Conservation (phyloP, 1,140 invertebrate genomes). For the Bombyx mandarina region DNA sequence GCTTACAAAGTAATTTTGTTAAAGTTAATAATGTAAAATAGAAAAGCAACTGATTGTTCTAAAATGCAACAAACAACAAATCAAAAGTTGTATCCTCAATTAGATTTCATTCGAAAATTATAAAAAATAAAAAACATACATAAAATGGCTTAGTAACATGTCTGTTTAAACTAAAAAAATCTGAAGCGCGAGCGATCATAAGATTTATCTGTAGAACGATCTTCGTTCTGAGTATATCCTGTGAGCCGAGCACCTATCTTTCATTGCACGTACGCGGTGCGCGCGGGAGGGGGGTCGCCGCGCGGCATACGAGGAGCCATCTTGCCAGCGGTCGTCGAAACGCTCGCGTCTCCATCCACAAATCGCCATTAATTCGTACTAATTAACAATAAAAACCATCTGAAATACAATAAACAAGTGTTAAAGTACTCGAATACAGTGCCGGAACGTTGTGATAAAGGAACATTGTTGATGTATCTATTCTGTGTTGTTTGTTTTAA, state of each 20-base stretch:
- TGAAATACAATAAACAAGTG: conserved; percentile 42
- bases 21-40: no score
- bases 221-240: conserved; percentile 27
- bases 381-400: conserved; percentile 54
- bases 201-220: conserved; percentile 39
- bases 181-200: no score
- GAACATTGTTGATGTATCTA: conserved; percentile 41
- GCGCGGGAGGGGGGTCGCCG: conserved; percentile 47
- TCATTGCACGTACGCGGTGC: conserved; percentile 65
- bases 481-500: conserved; percentile 55
- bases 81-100: no score
- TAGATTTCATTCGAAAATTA: no score
- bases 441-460: conserved; percentile 21
- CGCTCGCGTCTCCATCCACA: conserved; percentile 58
- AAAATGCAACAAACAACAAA: no score
- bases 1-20: no score
- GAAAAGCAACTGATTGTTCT: no score
- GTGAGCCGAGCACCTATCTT: conserved; percentile 62
- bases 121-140: no score
- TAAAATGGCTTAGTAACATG: no score
- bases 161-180: no score
- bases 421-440: conserved; percentile 29
- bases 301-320: conserved; percentile 65
- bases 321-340: conserved; percentile 62
- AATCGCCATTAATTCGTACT: conserved; percentile 59